phyloP scores from a whole-genome alignment of 2,888 invertebrate genomes.

The Himalopsyche anomala region DNA sequence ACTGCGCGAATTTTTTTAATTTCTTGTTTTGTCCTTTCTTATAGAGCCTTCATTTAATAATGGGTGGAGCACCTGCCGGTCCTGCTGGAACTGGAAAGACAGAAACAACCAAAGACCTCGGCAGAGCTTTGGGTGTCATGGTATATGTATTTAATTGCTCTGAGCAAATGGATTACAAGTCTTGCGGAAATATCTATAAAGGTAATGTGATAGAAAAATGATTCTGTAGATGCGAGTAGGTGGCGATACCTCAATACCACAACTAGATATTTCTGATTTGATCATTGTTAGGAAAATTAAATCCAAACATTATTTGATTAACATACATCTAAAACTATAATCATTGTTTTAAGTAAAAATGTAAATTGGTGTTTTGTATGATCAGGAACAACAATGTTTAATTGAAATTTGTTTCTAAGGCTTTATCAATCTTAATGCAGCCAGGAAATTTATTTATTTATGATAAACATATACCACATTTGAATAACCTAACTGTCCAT shows the following conservation, averaged over 20 bases:
- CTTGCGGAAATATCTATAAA: conserved; percentile 96
- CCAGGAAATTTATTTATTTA: neutral
- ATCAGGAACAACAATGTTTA: too few species aligned
- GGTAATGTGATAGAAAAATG: conserved; percentile 70
- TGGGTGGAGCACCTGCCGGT: conserved; percentile 98
- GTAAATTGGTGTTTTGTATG: too few species aligned
- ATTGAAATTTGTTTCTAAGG: neutral
- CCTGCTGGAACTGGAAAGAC: conserved; percentile 98
- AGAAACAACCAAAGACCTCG: conserved; percentile 97
- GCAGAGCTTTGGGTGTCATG: conserved; percentile 95
- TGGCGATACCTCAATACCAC: too few species aligned
- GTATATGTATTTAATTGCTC: conserved; percentile 99
- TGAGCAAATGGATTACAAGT: conserved; percentile 98
- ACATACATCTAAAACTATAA: too few species aligned
- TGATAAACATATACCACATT: neutral
- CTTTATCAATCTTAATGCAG: neutral
- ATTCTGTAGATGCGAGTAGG: too few species aligned
- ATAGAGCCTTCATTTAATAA: conserved; percentile 90
- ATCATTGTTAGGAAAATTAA: too few species aligned
- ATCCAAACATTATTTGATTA: too few species aligned
- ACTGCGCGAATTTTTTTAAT: too few species aligned
- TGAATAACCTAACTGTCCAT: neutral
- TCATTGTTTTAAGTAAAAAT: too few species aligned
- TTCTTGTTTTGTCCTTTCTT: too few species aligned
- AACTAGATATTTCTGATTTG: too few species aligned